Base-by-base conservation (phyloP, 1,140 invertebrate species). In the Drosophila lowei region DNA sequence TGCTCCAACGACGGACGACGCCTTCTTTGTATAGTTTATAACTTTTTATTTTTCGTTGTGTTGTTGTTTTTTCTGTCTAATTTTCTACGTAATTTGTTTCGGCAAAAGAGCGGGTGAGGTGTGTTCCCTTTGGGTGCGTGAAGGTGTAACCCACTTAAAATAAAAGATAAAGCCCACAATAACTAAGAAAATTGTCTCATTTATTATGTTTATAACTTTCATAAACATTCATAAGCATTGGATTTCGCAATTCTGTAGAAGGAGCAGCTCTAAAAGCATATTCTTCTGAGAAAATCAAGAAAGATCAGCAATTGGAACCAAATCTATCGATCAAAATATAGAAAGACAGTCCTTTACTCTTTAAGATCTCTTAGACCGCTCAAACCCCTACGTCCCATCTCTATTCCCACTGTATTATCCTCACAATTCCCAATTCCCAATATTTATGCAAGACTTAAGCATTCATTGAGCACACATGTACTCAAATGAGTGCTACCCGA, bases 1-100 rank as follows among this genome's bases (percentile, higher is more conserved):
- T 73, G 58, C 53, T 38, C 58, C 18, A 18, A 18, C 18, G 1
- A 56, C 70, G 70, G 21, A 23, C 21, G 68, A 56, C 70, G 70
- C 70, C 70, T 65, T 74, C 70, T 67, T 78, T 59, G 50, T 50
- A 60, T 75, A 75, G 71, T 74, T 73, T 74, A 74, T 65, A 74
- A 74, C 70, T 58, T 64, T 74, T 75, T 66, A 43, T 66, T 56
- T 43, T 53, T 30, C 30, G 3, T 0, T 30, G 30, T 28, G 28
- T 28, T 28, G 28, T 5, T 30, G 11, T 41, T 46, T 16, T 41
- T 23, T 30, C 34, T 46, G 13, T 49, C 44, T 70, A 57, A 72
- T 72, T 71, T 18, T 47, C 43, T 73, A 73, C 53, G 53, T 73
- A 65, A 65, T 73, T 64, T 57, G 61, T 53, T 38, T 11, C 34